A percentile compares a stretch with the other conserved stretches of the same genome.
Evolutionary conservation across 2,888 invertebrate species (phyloP).

Genomic region (Melinaea marsaeus): DNA sequence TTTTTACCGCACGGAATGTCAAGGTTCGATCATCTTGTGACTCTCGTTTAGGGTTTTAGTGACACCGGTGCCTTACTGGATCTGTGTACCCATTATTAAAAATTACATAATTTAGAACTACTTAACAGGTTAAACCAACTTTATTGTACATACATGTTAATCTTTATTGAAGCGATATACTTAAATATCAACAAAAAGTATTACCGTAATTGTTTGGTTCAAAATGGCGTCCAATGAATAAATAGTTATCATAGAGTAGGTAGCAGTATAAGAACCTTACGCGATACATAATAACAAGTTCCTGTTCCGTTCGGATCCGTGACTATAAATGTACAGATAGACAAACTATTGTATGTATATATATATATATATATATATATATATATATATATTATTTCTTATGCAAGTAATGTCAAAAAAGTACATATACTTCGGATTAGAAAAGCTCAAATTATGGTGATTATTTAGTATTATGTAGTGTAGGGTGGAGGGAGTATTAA

Average conservation of each 20-base stretch:
- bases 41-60: slow-evolving; percentile 59
- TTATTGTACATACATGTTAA: too few species aligned
- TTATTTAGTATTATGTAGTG: too few species aligned
- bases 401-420: too few species aligned
- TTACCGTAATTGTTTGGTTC: neutral
- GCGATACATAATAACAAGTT: slow-evolving; percentile 36
- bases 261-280: slow-evolving; percentile 22
- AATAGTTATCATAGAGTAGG: slow-evolving; percentile 13
- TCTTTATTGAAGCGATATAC: too few species aligned
- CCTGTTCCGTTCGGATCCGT: slow-evolving; percentile 51
- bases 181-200: too few species aligned
- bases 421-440: too few species aligned
- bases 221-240: slow-evolving; percentile 8
- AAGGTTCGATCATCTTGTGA: slow-evolving; percentile 71
- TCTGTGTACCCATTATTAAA: neutral
- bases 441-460: too few species aligned
- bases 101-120: too few species aligned
- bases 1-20: slow-evolving; percentile 75
- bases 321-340: slow-evolving; percentile 42
- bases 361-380: too few species aligned
- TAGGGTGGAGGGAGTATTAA: too few species aligned
- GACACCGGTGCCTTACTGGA: slow-evolving; percentile 33
- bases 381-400: too few species aligned
- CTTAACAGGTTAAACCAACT: too few species aligned
- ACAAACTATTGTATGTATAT: slow-evolving; percentile 12